A percentile compares a stretch with the other conserved stretches of the same genome.
Conservation (phyloP, 30 jellyfish, hydroid and myxozoan species). For the Aurelia sp. region DNA sequence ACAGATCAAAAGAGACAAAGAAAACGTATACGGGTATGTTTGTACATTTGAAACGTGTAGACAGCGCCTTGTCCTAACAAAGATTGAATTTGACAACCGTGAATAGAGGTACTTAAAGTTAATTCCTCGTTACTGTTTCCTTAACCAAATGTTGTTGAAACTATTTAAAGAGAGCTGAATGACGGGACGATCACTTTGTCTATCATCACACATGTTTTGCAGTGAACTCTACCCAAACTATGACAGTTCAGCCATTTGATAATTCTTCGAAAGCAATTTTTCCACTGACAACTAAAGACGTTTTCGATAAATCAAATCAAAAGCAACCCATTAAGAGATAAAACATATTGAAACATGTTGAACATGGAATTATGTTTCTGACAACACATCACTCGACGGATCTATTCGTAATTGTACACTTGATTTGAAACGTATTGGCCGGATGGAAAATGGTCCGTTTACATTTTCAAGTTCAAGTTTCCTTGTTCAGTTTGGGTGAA, state of each 20-base stretch:
- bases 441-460: too few species aligned
- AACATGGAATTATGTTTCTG: conserved; percentile 30
- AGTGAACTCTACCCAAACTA: conserved; percentile 9
- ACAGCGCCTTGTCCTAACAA: conserved; percentile 85
- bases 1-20: conserved; percentile 90
- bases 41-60: conserved; percentile 63
- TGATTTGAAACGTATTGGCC: too few species aligned
- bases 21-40: conserved; percentile 83
- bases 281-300: conserved; percentile 46
- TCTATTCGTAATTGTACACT: too few species aligned
- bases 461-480: background rate
- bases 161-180: conserved; percentile 28
- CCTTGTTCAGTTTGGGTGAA: background rate
- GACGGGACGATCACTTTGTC: conserved; percentile 43
- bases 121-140: conserved; percentile 60
- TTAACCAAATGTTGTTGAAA: conserved; percentile 57
- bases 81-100: conserved; percentile 82
- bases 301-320: conserved; percentile 25
- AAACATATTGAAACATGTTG: conserved; percentile 28
- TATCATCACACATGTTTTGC: conserved; percentile 69
- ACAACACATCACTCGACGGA: too few species aligned
- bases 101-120: conserved; percentile 68
- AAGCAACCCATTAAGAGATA: conserved; percentile 59
- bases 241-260: conserved; percentile 21
- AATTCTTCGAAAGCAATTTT: conserved; percentile 31